Percentiles rank a stretch among this genome's conserved stretches.
Evolutionary conservation across 2,888 invertebrate species (phyloP).

Genomic region (Dicycla oo): DNA sequence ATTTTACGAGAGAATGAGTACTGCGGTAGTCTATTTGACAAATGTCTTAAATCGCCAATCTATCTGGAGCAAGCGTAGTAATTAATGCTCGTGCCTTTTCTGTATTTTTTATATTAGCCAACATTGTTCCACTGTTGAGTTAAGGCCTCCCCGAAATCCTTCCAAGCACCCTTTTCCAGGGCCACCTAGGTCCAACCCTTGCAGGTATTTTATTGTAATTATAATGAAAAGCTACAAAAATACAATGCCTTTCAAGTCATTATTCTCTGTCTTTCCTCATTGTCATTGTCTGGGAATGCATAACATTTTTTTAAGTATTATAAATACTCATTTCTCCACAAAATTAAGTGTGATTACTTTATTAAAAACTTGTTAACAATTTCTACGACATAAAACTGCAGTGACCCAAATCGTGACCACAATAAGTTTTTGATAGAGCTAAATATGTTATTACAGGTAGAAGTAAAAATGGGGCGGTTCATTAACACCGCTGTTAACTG

Average conservation of each 20-base stretch:
- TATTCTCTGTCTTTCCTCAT: not conserved
- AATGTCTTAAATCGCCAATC: not conserved
- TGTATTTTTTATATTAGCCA: not conserved
- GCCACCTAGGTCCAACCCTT: not conserved
- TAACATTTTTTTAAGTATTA: not conserved
- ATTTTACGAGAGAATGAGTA: not conserved
- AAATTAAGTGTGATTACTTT: not conserved
- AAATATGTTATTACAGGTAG: conserved; percentile 52
- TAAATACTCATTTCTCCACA: not conserved
- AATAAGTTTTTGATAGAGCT: conserved; percentile 35
- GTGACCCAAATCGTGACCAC: conserved; percentile 55
- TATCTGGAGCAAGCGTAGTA: not conserved
- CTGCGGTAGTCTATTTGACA: not conserved
- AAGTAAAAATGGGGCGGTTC: conserved; percentile 15
- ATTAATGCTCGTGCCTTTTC: not conserved
- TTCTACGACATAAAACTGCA: conserved; percentile 44
- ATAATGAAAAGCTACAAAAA: not conserved
- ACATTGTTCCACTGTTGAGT: not conserved
- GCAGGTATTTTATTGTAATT: not conserved
- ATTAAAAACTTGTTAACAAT: conserved; percentile 13
- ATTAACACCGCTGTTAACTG: conserved; percentile 26
- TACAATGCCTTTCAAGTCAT: not conserved
- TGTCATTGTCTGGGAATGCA: too few species aligned
- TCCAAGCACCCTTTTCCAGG: not conserved
- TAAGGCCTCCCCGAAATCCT: not conserved